phyloP scores from a whole-genome alignment of 1,140 invertebrate species.

The Drosophila kikkawai region DNA sequence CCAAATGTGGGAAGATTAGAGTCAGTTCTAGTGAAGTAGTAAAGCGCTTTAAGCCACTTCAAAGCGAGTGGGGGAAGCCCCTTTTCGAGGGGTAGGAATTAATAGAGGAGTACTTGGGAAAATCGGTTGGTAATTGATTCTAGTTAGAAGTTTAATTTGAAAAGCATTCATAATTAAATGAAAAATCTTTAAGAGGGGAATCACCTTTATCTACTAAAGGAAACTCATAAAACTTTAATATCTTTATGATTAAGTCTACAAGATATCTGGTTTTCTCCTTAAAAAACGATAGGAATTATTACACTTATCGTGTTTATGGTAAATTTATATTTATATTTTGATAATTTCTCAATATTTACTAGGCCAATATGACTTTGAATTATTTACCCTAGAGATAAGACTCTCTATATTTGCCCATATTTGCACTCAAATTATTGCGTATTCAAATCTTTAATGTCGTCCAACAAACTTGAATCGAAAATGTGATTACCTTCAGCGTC shows the following conservation, averaged over 20 bases:
- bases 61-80: neutral
- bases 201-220: neutral
- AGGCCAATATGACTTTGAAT: neutral
- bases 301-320: no score
- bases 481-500: neutral
- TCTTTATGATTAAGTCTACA: neutral
- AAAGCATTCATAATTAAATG: neutral
- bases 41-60: neutral
- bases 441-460: constrained; percentile 24
- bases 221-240: neutral
- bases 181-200: neutral
- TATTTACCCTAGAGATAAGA: constrained; percentile 5
- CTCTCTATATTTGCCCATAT: neutral
- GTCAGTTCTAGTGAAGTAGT: constrained; percentile 5
- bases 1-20: constrained; percentile 6
- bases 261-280: neutral
- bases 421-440: constrained; percentile 8
- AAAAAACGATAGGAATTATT: neutral
- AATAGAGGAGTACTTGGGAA: neutral
- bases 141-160: neutral
- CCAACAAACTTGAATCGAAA: constrained; percentile 6
- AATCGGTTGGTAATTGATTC: neutral
- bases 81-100: neutral
- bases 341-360: constrained; percentile 9
- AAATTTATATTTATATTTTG: constrained; percentile 9